Base-by-base conservation (phyloP, 2,797 vertebrate genomes). In the Eremophila alpestris region DNA sequence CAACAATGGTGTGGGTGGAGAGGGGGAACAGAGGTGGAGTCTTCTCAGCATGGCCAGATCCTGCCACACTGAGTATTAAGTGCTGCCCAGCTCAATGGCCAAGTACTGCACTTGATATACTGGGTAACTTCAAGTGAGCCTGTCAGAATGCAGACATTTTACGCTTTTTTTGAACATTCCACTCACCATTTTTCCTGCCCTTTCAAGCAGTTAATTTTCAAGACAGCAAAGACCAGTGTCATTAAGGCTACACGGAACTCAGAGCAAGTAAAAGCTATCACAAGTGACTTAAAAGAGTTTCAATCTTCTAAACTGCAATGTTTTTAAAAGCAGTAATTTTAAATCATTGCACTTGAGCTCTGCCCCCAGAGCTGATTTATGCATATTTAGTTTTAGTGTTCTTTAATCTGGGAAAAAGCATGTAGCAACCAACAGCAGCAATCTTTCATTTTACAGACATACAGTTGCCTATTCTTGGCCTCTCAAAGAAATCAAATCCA, bases 401-500 rank as follows among this genome's bases (percentile, higher is more conserved):
- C 77, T 90, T 86, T 92, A 95, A 93, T 94, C 70, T 73, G n/a
- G 30, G 20, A 58, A 85, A 94, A 96, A 81, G 13, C 51, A 93
- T 23, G 51, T n/a, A 90, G 75, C 43, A 88, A 80, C 40, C 43
- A 88, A 80, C 40, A 70, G 73, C 21, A 83, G 78, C 71, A 86
- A 65, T 74, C 70, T 90, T 91, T 93, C 48, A 55, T 93, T 91
- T 90, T 77, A 83, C 63, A 89, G 62, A 80, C 38, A 74, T 6
- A 55, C 10, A 43, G 67, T 92, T 73, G 24, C 65, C 76, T 89
- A 63, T 56, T 94, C 73, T 38, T 87, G 77, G 75, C n/a, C 48
- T 83, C 64, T 86, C 91, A 67, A 89, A 88, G 65, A 91, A 92
- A 93, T 78, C 38, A 83, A 95, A 92, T 80, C 82, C 78, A 96